Evolutionary conservation across 2,113 vertebrate species (phyloP), one percentile per base, ranked within the genome.

Genomic region (Onychostruthus taczanowskii): DNA sequence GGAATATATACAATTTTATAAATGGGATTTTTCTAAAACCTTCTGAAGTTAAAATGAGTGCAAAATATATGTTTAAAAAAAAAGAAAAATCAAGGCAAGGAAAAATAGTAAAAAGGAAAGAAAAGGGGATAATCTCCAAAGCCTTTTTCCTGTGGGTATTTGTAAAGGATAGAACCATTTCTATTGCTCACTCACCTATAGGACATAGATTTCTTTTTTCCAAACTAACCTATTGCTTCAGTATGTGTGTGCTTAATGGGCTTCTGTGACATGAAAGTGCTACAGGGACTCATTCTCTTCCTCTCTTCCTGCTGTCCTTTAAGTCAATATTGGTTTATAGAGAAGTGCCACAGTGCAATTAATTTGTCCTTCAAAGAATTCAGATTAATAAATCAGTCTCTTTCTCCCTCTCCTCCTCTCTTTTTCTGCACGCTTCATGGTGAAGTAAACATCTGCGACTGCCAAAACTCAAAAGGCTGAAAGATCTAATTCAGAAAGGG

Each of bases 301-400:
- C 43, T 72, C 74, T 86, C 90, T 96, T 97, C 93, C 96, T 96
- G 93, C 84, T 95, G 83, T 92, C 90, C 78, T 95, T 96, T 96
- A 97, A 96, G 89, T 95, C 86, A 96, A 94, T 97, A 95, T 98
- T 96, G 75, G 67, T 94, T 98, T 97, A 87, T 90, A 95, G 80
- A 96, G 96, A 97, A 95, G 97, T 97, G 96, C 72, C 91, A 90
- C 56, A 58, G 62, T 68, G 61, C 79, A 96, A 95, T 93, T 94
- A 94, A 95, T 96, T 96, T 91, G 69, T 81, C 59, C 47, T 85
- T 91, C 35, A 70, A 95, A 95, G 93, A 91, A 88, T 84, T 93
- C 43, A 62, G 90, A 91, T 96, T 94, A 72, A 91, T 95, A 95
- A 94, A 95, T 95, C 96, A 95, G 50, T 70, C 75, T 89, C 63